Base-by-base conservation (phyloP, 2,888 invertebrate species). In the Conchocele bisecta region DNA sequence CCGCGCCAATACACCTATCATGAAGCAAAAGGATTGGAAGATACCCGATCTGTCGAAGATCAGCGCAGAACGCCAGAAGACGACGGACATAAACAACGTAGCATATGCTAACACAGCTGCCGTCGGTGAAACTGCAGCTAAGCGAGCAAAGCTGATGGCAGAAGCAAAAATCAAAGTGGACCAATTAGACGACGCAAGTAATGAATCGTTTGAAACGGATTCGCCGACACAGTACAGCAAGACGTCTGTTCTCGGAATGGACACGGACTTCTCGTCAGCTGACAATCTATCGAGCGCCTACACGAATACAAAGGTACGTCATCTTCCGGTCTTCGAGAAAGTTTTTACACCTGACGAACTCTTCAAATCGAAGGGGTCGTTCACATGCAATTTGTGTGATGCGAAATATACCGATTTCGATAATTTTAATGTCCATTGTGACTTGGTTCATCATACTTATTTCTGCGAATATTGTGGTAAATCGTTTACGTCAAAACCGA, bases 401-500 rank as follows among this genome's bases (percentile, higher is more conserved):
- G 76, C 78, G 41, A 65, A 63, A 3, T 88, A 83, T 64, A 48
- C 53, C 2, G 75, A 82, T 41, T 90, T 89, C 74, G 75, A 85
- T 3, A 74, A 79, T 31, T 85, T 88, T 56, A 89, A 90, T 59
- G 70, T 56, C 0, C 90, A 90, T 73, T 86, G 89, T 58, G 83
- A 81, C 26, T 66, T 71, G 5, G 74, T 84, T 1, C 90, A 90
- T 74, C 83, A 85, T n/a, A 84, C 89, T 4, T 88, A 79, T 58
- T 83, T 89, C 29, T 90, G 90, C 70, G 84, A 86, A 61, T 88
- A 86, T 69, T 90, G 90, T 74, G 83, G 87, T 5, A 89, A 89
- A 66, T 82, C 82, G n/a, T 90, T 90, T 75, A 89, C 89, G 2
- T 88, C 89, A 42, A 85, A 89, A 33, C 89, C 89, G 6, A 90